Conservation (phyloP, 2,888 invertebrate species). For the Eledone cirrhosa region DNA sequence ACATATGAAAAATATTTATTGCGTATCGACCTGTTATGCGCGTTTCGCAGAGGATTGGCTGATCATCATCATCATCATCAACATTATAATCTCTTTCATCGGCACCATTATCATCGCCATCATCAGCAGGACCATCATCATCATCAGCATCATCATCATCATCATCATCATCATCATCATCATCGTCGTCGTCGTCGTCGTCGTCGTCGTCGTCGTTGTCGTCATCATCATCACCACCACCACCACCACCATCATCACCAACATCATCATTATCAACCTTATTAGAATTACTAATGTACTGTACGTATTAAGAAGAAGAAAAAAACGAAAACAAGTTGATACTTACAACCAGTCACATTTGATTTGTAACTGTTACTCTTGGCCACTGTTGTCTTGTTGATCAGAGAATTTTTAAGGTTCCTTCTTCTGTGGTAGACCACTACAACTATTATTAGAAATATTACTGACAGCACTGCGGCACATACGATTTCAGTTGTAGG, state of each 20-base stretch:
- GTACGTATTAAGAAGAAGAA: not conserved
- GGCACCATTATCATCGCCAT: too few species aligned
- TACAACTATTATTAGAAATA: not conserved
- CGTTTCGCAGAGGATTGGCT: too few species aligned
- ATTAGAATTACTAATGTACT: not conserved
- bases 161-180: too few species aligned
- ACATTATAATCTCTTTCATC: too few species aligned
- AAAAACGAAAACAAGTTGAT: not conserved
- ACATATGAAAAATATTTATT: too few species aligned
- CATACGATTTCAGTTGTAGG: not conserved
- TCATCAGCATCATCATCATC: too few species aligned
- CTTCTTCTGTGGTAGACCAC: not conserved
- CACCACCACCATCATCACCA: not conserved
- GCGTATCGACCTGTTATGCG: too few species aligned
- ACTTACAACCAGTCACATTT: conserved; percentile 52
- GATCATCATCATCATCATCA: too few species aligned
- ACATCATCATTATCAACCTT: not conserved
- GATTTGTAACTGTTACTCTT: conserved; percentile 64
- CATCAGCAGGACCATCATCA: too few species aligned
- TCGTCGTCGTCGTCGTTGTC: too few species aligned
- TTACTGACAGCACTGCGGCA: not conserved
- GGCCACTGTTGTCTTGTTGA: conserved; percentile 57
- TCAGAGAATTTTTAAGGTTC: conserved; percentile 56
- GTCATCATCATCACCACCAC: too few species aligned
- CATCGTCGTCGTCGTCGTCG: too few species aligned